Conservation (phyloP, 2,113 vertebrate species). For the Trachemys scripta region DNA sequence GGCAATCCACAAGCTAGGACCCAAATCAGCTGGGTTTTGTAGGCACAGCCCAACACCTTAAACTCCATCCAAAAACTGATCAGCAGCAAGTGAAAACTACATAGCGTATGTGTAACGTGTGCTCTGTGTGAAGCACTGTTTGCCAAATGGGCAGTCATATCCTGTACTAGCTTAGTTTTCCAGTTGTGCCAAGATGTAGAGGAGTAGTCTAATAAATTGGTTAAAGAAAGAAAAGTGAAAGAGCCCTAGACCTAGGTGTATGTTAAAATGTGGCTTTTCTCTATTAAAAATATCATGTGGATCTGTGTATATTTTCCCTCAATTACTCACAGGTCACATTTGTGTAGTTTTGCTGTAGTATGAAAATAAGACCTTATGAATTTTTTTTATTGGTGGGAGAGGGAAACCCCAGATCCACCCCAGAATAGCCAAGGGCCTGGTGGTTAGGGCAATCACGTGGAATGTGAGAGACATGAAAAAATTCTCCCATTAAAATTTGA, state of each 20-base stretch:
- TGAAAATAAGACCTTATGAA: too few relatives aligned
- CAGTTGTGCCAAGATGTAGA: not conserved
- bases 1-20: not conserved
- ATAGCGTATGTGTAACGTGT: not conserved
- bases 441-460: too few relatives aligned
- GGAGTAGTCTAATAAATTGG: not conserved
- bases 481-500: too few relatives aligned
- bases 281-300: not conserved
- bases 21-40: fast-evolving
- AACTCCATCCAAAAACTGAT: not conserved
- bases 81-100: not conserved
- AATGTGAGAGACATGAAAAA: too few relatives aligned
- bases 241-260: not conserved
- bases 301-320: not conserved
- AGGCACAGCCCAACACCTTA: not conserved
- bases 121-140: not conserved
- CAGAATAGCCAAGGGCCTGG: too few relatives aligned
- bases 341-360: too few relatives aligned
- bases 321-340: not conserved
- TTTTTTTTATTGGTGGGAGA: too few relatives aligned
- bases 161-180: not conserved
- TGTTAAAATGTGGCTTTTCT: not conserved
- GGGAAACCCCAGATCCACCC: too few relatives aligned
- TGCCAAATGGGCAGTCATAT: not conserved
- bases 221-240: not conserved